Conservation (phyloP, 2,888 invertebrate species). For the Eupithecia abbreviata region DNA sequence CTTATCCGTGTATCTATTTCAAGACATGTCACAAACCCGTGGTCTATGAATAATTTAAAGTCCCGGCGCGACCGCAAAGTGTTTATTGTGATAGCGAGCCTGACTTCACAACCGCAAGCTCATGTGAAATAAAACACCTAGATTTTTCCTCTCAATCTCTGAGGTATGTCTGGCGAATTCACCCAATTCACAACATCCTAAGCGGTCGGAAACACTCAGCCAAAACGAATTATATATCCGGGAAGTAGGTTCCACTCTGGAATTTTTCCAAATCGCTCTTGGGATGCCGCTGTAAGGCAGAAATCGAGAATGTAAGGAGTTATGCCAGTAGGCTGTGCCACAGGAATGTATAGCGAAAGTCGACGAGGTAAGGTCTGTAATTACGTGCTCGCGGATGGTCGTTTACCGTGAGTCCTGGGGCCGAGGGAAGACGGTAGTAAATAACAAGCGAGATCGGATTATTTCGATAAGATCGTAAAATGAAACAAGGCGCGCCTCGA, state of each 20-base stretch:
- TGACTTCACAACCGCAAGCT: slow-evolving; percentile 72
- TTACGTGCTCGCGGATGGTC: slow-evolving; percentile 55
- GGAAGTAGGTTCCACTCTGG: slow-evolving; percentile 57
- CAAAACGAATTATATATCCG: slow-evolving; percentile 67
- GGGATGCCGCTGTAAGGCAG: slow-evolving; percentile 52
- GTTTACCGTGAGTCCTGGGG: slow-evolving; percentile 65
- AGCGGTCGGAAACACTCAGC: slow-evolving; percentile 47
- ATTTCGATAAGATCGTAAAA: slow-evolving; percentile 84
- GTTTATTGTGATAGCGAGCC: slow-evolving; percentile 77
- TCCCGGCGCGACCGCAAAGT: slow-evolving; percentile 68
- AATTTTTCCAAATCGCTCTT: slow-evolving; percentile 58
- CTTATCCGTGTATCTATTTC: slow-evolving; percentile 61
- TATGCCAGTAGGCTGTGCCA: slow-evolving; percentile 55
- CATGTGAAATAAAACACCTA: slow-evolving; percentile 80
- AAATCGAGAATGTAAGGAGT: slow-evolving; percentile 63
- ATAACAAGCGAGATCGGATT: slow-evolving; percentile 82
- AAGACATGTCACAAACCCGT: slow-evolving; percentile 67
- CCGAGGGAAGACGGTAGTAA: slow-evolving; percentile 79
- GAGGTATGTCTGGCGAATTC: slow-evolving; percentile 60
- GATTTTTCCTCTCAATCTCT: slow-evolving; percentile 78
- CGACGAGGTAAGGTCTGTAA: slow-evolving; percentile 65
- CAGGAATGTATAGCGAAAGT: slow-evolving; percentile 62
- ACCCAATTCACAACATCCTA: slow-evolving; percentile 56
- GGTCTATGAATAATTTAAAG: slow-evolving; percentile 75
- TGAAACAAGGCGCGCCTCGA: slow-evolving; percentile 79